These are phyloP conservation scores for Megalopta genalis DNA, from an alignment of 1,140 invertebrate species.

Conservation along the genomic window DNA sequence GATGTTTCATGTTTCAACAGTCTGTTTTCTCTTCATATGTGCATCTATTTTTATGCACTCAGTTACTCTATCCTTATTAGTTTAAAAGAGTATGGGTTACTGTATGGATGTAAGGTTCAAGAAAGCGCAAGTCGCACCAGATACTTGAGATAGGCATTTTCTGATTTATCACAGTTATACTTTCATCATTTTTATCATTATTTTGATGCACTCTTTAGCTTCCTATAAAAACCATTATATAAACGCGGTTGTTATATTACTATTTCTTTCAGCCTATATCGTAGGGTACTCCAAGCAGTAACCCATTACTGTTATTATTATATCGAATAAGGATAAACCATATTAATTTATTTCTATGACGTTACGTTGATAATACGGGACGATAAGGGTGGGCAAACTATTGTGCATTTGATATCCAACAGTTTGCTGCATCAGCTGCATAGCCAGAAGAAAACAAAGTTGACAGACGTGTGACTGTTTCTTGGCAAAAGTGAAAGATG, in stretches of 20 bases:
- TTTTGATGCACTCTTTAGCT: not conserved
- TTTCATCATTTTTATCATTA: not conserved
- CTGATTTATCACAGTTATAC: not conserved
- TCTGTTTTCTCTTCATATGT: conserved; percentile 66
- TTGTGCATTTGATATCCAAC: conserved; percentile 79
- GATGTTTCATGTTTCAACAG: conserved; percentile 65
- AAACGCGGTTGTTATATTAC: not conserved
- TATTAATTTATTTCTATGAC: conserved; percentile 68
- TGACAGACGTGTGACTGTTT: conserved; percentile 68
- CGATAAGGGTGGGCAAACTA: conserved; percentile 72
- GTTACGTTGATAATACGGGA: conserved; percentile 62
- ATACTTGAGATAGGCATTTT: conserved; percentile 7
- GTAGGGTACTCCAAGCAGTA: conserved; percentile 61
- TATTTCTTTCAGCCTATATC: conserved; percentile 8
- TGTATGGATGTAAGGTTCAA: conserved; percentile 52
- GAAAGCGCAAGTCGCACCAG: not conserved
- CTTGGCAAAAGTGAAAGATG: conserved; percentile 69
- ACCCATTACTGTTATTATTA: conserved; percentile 59
- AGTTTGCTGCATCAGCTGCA: conserved; percentile 76
- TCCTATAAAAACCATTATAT: not conserved
- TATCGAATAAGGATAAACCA: conserved; percentile 62
- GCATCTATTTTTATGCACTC: conserved; percentile 68
- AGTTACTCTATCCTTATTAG: conserved; percentile 60
- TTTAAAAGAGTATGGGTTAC: conserved; percentile 65
- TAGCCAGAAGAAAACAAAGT: conserved; percentile 69